Evolutionary conservation across 2,113 vertebrate species (phyloP), one percentile per base, ranked within the genome.

Genomic region (Misgurnus mizolepis): DNA sequence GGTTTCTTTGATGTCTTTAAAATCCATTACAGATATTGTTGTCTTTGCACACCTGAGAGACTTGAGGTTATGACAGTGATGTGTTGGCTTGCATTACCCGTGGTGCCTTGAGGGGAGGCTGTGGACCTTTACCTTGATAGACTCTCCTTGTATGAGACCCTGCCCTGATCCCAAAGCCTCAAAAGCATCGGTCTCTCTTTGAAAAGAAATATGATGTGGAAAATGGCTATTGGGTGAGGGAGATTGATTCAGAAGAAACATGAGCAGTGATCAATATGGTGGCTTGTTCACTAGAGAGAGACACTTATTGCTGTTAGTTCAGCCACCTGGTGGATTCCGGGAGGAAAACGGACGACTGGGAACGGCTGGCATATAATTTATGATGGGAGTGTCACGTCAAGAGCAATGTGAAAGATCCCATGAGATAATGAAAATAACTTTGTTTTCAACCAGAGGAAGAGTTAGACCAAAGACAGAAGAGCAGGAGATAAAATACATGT

Each of bases 181-280:
- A 68, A 64, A 82, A 82, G 87, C 88, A 90, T 90, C 78, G 22
- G 76, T 87, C 87, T 86, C 80, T 70, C 60, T 45, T 83, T 64
- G 78, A 85, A 78, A 87, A 85, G 58, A 89, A 90, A 86, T 83
- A 84, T 86, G 88, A 90, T 85, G 82, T 79, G 80, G 78, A 88
- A 90, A 89, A 89, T 80, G 77, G 86, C 89, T 90, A 76, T 80
- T 81, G 85, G 89, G 84, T 88, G 87, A 90, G 89, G 84, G 86
- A 89, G 90, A 91, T 90, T 88, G 89, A 91, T 90, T 91, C 82
- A 83, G 85, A 88, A 81, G 87, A 85, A 90, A 88, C 87, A 90
- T 74, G 87, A 89, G 83, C 81, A 82, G 72, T 90, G 86, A 93
- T 91, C 90, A 88, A 91, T 92, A 90, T 68, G 79, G 85, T 80